Conservation (phyloP, 2,113 vertebrate genomes). For the Brachyhypopomus occidentalis region DNA sequence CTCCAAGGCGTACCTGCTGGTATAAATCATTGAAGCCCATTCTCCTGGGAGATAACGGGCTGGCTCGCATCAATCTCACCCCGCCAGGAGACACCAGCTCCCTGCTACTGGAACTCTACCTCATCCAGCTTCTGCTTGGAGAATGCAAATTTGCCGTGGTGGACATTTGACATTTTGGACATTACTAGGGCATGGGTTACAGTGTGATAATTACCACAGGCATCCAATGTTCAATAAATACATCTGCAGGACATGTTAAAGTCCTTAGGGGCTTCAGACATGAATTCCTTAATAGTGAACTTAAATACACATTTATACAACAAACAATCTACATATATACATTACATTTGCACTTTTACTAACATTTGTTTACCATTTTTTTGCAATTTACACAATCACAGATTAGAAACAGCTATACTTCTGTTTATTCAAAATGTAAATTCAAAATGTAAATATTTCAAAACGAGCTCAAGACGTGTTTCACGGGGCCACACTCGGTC, state of each 20-base stretch:
- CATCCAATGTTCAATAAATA: not conserved
- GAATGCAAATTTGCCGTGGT: slow-evolving; percentile 61
- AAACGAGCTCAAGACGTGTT: slow-evolving; percentile 31
- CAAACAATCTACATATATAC: no score
- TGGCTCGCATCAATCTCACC: slow-evolving; percentile 66
- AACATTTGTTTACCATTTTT: not conserved
- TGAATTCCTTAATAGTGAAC: not conserved
- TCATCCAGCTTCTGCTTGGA: slow-evolving; percentile 53
- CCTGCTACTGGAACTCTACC: slow-evolving; percentile 46
- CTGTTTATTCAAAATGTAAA: not conserved
- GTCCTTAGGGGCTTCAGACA: not conserved
- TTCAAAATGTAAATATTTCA: not conserved
- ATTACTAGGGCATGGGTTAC: not conserved
- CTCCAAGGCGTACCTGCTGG: slow-evolving; percentile 69
- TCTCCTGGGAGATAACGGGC: slow-evolving; percentile 74
- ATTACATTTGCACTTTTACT: no score
- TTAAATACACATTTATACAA: not conserved
- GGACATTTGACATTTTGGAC: not conserved
- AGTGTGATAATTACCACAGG: not conserved
- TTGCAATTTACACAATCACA: not conserved
- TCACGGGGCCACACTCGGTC: not conserved
- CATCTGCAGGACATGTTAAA: not conserved
- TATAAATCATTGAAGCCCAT: slow-evolving; percentile 82
- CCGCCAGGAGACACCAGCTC: slow-evolving; percentile 68
- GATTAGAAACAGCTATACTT: not conserved